A percentile compares a stretch with the other conserved stretches of the same genome.
phyloP scores from a whole-genome alignment of 2,888 invertebrate genomes.

The Coenonympha glycerion region DNA sequence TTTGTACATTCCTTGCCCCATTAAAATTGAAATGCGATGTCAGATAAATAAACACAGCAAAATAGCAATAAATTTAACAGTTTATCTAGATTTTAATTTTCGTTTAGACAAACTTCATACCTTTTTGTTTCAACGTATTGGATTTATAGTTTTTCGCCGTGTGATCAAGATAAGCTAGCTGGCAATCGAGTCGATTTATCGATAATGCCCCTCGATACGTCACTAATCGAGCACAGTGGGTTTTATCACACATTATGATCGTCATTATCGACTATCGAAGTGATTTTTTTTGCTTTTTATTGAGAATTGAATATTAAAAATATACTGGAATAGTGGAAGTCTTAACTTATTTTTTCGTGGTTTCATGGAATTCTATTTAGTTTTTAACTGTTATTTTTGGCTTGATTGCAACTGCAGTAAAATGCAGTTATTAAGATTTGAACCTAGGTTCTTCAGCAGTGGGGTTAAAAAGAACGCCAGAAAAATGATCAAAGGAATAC shows the following conservation, averaged over 20 bases:
- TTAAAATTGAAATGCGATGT: conserved; percentile 2
- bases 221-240: conserved; percentile 61
- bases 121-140: conserved; percentile 28
- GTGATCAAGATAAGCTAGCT: conserved; percentile 54
- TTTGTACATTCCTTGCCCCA: conserved; percentile 2
- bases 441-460: no score
- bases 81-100: conserved; percentile 20
- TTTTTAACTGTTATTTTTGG: background rate
- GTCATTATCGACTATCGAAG: conserved; percentile 47
- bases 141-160: conserved; percentile 59
- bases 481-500: no score
- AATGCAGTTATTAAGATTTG: no score
- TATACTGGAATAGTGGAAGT: background rate
- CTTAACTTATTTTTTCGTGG: background rate
- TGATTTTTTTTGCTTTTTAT: conserved; percentile 34
- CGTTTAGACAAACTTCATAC: conserved; percentile 14
- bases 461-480: no score
- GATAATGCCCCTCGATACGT: conserved; percentile 63
- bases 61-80: conserved; percentile 13
- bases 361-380: background rate
- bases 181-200: conserved; percentile 62
- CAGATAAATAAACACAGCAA: conserved; percentile 5
- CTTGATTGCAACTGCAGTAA: background rate
- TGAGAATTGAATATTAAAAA: conserved; percentile 31
- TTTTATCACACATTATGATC: conserved; percentile 68